phyloP scores from a whole-genome alignment of 2,113 vertebrate genomes.

The Barbus barbus region DNA sequence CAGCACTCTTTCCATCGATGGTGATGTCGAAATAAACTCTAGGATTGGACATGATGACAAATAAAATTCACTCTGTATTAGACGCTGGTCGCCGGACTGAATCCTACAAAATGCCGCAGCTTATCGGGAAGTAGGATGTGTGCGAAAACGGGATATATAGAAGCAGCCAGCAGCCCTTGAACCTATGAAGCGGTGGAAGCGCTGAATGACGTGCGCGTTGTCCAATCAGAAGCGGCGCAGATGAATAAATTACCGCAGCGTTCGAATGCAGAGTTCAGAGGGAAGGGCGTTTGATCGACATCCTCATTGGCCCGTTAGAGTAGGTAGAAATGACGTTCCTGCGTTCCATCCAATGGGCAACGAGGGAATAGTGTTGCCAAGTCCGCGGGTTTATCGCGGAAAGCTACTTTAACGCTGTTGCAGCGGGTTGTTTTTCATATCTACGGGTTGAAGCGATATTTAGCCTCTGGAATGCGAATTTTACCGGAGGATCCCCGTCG shows the following conservation, averaged over 20 bases:
- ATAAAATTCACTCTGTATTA: not conserved
- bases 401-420: too few species aligned
- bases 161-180: constrained; percentile 7
- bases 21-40: constrained; percentile 78
- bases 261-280: not conserved
- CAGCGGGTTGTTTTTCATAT: too few species aligned
- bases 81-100: not conserved
- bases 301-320: constrained; percentile 1
- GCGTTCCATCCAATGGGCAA: constrained; percentile 36
- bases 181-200: constrained; percentile 35
- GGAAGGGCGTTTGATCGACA: constrained; percentile 36
- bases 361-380: not conserved
- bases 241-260: constrained; percentile 4
- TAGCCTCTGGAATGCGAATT: too few species aligned
- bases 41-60: constrained; percentile 70
- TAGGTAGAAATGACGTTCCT: constrained; percentile 19
- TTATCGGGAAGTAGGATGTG: constrained; percentile 45
- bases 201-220: constrained; percentile 3
- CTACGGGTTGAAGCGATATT: too few species aligned
- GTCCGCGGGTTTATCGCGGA: not conserved
- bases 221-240: constrained; percentile 40
- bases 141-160: constrained; percentile 55
- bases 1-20: constrained; percentile 54
- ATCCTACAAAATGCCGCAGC: constrained; percentile 35
- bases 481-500: too few species aligned